phyloP scores from a whole-genome alignment of 2,888 invertebrate species.

The Drosophila helvetica region DNA sequence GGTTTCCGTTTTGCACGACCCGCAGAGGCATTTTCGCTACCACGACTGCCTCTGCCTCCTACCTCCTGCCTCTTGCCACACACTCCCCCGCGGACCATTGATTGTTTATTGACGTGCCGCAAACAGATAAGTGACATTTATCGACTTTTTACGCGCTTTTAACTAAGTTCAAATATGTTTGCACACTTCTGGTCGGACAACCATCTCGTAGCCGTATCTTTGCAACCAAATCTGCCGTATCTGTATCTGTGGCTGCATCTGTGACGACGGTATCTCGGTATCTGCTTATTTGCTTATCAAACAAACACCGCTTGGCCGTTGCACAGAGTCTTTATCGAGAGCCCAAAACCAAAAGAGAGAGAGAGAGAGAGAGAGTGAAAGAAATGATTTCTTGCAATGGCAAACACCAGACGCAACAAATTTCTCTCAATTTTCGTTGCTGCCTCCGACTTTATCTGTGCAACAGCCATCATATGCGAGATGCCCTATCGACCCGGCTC shows the following conservation, averaged over 20 bases:
- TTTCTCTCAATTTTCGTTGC: conserved; percentile 37
- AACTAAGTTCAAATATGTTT: conserved; percentile 77
- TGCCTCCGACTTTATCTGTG: conserved; percentile 36
- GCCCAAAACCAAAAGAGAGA: conserved; percentile 15
- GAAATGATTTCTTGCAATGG: conserved; percentile 53
- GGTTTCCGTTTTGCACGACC: conserved; percentile 49
- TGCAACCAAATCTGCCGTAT: conserved; percentile 38
- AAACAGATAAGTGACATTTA: conserved; percentile 80
- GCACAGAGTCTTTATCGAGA: conserved; percentile 65
- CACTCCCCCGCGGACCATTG: conserved; percentile 1
- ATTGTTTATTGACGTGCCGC: conserved; percentile 56
- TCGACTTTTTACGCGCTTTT: conserved; percentile 80
- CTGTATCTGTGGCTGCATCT: conserved; percentile 48
- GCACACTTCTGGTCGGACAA: conserved; percentile 57
- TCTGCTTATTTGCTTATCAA: conserved; percentile 68
- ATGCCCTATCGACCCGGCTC: conserved; percentile 66
- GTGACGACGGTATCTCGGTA: conserved; percentile 42
- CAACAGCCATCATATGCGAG: conserved; percentile 47
- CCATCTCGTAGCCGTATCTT: conserved; percentile 15
- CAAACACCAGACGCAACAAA: conserved; percentile 5
- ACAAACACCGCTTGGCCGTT: conserved; percentile 53
- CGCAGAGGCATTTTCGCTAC: conserved; percentile 26
- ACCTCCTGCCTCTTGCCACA: background rate
- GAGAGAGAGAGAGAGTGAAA: conserved; percentile 21
- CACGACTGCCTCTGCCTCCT: conserved; percentile 19